A percentile compares a stretch with the other conserved stretches of the same genome.
Evolutionary conservation across 2,797 vertebrate genomes (phyloP).

Genomic region (Diplodus puntazzo): DNA sequence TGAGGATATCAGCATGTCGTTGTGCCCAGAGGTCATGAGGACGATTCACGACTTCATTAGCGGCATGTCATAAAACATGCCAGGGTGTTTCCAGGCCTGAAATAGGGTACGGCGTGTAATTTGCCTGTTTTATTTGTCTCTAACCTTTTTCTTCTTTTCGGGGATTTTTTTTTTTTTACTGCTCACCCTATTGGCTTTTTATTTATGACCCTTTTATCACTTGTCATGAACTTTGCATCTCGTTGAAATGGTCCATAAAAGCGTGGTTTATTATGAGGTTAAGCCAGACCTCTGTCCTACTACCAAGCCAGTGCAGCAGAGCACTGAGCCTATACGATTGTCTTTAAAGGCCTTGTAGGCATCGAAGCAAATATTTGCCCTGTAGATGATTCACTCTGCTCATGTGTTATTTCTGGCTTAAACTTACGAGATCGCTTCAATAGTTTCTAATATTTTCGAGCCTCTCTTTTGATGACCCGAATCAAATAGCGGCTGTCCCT

Average conservation of each 20-base stretch:
- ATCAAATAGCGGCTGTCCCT: slow-evolving; percentile 56
- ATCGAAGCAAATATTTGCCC: slow-evolving; percentile 49
- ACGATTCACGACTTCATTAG: slow-evolving; percentile 79
- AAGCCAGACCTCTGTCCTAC: slow-evolving; percentile 39
- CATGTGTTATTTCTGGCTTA: slow-evolving; percentile 39
- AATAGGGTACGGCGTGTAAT: slow-evolving; percentile 45
- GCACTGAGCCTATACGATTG: slow-evolving; percentile 25
- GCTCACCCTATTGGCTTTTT: slow-evolving; percentile 55
- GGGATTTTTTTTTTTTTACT: slow-evolving; percentile 54
- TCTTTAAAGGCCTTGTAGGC: slow-evolving; percentile 37
- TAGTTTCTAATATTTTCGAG: slow-evolving; percentile 47
- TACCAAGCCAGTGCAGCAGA: slow-evolving; percentile 8
- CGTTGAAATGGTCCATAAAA: slow-evolving; percentile 66
- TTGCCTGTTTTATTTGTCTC: slow-evolving; percentile 59
- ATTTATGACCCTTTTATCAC: slow-evolving; percentile 69
- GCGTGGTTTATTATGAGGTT: slow-evolving; percentile 64
- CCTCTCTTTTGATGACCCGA: slow-evolving; percentile 53
- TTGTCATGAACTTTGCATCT: slow-evolving; percentile 69
- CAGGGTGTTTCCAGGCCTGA: slow-evolving; percentile 49
- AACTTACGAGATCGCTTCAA: slow-evolving; percentile 37
- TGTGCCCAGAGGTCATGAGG: slow-evolving; percentile 72
- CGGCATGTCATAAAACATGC: slow-evolving; percentile 66
- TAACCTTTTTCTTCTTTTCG: slow-evolving; percentile 53
- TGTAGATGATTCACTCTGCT: slow-evolving; percentile 43
- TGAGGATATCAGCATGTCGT: slow-evolving; percentile 74